These are phyloP conservation scores for Micromesistius poutassou DNA, from an alignment of 2,797 vertebrate species.

Conservation along the genomic window DNA sequence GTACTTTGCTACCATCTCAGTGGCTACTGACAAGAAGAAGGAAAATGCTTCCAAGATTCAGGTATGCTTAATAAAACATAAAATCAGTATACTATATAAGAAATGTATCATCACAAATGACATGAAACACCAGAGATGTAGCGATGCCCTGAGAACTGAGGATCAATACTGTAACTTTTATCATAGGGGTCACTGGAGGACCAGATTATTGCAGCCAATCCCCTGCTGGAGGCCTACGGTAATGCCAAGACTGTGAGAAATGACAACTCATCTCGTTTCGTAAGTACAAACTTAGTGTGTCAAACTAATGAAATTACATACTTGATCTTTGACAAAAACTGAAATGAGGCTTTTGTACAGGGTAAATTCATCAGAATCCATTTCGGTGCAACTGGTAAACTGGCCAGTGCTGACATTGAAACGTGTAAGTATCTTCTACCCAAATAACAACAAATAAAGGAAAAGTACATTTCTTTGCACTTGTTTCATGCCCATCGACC, in stretches of 20 bases:
- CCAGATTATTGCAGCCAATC: slow-evolving; percentile 73
- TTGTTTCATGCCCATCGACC: too few relatives aligned
- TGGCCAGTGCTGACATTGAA: slow-evolving; percentile 82
- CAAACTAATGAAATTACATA: neutral
- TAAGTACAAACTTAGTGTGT: slow-evolving; percentile 27
- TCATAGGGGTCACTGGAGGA: slow-evolving; percentile 75
- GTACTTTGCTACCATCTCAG: slow-evolving; percentile 76
- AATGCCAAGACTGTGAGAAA: slow-evolving; percentile 83
- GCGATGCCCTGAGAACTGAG: neutral
- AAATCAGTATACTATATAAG: too few relatives aligned
- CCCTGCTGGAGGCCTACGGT: slow-evolving; percentile 79
- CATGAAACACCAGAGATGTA: neutral
- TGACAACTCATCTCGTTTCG: slow-evolving; percentile 82
- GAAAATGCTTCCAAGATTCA: slow-evolving; percentile 65
- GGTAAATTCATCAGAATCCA: slow-evolving; percentile 86
- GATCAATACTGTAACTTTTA: neutral
- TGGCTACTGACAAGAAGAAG: slow-evolving; percentile 70
- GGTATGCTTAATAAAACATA: slow-evolving; percentile 47
- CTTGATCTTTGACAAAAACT: neutral
- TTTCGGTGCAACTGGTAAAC: slow-evolving; percentile 77
- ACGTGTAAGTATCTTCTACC: slow-evolving; percentile 71
- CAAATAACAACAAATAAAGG: neutral
- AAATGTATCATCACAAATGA: too few relatives aligned
- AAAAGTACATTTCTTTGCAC: too few relatives aligned
- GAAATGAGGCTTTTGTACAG: slow-evolving; percentile 45